Evolutionary conservation across 2,113 vertebrate genomes (phyloP).

Genomic region (Hemichromis elongatus): DNA sequence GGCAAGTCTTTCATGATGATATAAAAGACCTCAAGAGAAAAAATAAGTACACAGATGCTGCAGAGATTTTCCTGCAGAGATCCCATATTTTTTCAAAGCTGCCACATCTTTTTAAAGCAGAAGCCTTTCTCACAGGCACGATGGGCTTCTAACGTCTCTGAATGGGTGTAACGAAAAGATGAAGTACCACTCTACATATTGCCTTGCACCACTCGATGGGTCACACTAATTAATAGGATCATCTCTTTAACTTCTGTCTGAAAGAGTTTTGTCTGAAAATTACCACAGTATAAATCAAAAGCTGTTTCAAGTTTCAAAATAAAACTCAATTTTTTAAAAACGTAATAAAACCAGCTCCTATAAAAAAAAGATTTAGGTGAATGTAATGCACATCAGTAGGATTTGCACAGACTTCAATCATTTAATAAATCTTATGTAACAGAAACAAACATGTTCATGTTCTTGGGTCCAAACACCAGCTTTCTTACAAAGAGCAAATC

Average conservation of each 20-base stretch:
- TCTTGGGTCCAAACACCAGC: neutral
- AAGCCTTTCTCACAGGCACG: neutral
- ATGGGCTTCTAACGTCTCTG: conserved; percentile 10
- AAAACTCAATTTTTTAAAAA: neutral
- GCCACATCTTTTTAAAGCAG: neutral
- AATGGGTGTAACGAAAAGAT: neutral
- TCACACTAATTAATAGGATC: conserved; percentile 1
- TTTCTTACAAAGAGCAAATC: neutral
- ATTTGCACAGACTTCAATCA: neutral
- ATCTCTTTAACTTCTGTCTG: neutral
- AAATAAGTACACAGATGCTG: neutral
- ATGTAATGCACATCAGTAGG: neutral
- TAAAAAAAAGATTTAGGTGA: neutral
- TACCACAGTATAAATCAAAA: neutral
- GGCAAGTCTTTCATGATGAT: neutral
- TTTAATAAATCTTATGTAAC: neutral
- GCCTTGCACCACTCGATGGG: neutral
- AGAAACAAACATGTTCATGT: neutral
- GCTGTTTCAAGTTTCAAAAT: neutral
- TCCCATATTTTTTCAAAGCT: neutral
- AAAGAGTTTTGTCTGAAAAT: neutral
- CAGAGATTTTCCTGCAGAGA: neutral
- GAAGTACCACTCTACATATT: neutral
- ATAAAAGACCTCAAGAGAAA: neutral
- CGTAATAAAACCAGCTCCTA: accelerated